Percentiles rank a stretch among this genome's conserved stretches.
phyloP scores from a whole-genome alignment of 2,113 vertebrate species.

The Melanocharis versteri region DNA sequence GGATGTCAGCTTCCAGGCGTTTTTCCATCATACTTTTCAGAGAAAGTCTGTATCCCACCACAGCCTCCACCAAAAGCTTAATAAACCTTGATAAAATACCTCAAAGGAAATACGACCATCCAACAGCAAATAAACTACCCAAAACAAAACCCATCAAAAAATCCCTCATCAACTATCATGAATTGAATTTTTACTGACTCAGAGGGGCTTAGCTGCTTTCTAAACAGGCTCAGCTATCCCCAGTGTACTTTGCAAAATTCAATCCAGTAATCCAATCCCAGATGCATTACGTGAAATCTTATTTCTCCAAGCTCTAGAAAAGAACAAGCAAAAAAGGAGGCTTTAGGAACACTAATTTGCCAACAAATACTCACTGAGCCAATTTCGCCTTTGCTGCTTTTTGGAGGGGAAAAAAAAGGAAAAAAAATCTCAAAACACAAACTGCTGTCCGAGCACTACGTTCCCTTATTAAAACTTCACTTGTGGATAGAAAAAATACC shows the following conservation, averaged over 20 bases:
- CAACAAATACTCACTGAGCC: conserved; percentile 39
- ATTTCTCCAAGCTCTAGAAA: conserved; percentile 46
- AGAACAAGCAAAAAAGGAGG: conserved; percentile 43
- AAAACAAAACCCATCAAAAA: neutral
- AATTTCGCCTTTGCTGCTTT: neutral
- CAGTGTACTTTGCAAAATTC: conserved; percentile 33
- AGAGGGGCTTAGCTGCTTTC: conserved; percentile 26
- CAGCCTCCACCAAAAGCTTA: neutral
- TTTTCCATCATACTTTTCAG: neutral
- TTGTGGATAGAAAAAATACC: neutral
- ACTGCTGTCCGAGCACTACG: neutral
- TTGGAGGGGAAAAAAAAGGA: neutral
- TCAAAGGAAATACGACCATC: neutral
- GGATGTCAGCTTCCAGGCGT: neutral
- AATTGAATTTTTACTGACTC: conserved; percentile 49
- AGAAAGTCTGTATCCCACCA: neutral
- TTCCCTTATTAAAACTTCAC: neutral
- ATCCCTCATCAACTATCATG: neutral
- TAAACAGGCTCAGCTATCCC: conserved; percentile 42
- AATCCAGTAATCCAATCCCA: conserved; percentile 61
- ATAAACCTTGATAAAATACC: neutral
- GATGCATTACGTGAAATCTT: conserved; percentile 53
- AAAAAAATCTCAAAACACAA: neutral
- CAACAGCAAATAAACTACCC: neutral
- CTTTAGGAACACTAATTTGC: conserved; percentile 53